Percentiles rank a stretch among this genome's conserved stretches.
Conservation (phyloP, 2,797 vertebrate species). For the Anabacerthia variegaticeps region DNA sequence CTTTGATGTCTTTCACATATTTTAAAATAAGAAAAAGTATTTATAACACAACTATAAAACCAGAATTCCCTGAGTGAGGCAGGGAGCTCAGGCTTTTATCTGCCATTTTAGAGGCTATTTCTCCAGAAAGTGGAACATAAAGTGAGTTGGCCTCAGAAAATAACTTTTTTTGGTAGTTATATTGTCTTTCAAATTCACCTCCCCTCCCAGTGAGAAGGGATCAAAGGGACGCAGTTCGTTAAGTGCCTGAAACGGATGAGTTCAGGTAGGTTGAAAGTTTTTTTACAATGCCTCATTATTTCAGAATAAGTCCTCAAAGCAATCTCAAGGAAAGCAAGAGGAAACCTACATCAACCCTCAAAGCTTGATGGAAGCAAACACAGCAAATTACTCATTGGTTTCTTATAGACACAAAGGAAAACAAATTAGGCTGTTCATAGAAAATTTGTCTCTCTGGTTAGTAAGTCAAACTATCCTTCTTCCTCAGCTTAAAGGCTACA, state of each 20-base stretch:
- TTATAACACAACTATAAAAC: neutral
- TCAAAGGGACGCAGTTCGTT: neutral
- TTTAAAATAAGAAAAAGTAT: slow-evolving; percentile 5
- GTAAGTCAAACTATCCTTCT: neutral
- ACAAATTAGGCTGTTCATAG: neutral
- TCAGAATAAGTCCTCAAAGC: neutral
- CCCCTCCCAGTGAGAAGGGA: neutral
- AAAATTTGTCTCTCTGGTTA: neutral
- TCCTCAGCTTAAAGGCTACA: neutral
- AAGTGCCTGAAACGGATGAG: neutral
- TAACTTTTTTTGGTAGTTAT: neutral
- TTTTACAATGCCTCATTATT: neutral
- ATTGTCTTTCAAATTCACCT: slow-evolving; percentile 37
- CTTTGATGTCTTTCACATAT: neutral
- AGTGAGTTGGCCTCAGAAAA: neutral
- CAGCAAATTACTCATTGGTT: neutral
- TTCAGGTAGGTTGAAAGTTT: neutral
- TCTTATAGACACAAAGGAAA: neutral
- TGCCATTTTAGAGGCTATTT: neutral
- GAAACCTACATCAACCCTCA: neutral
- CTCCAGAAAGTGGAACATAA: neutral
- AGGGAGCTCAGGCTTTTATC: neutral
- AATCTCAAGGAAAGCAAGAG: neutral
- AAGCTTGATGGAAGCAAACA: neutral
- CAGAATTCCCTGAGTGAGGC: neutral